A percentile compares a stretch with the other conserved stretches of the same genome.
Conservation (phyloP, 2,888 invertebrate species). For the Hermaeophaga mercurialis region DNA sequence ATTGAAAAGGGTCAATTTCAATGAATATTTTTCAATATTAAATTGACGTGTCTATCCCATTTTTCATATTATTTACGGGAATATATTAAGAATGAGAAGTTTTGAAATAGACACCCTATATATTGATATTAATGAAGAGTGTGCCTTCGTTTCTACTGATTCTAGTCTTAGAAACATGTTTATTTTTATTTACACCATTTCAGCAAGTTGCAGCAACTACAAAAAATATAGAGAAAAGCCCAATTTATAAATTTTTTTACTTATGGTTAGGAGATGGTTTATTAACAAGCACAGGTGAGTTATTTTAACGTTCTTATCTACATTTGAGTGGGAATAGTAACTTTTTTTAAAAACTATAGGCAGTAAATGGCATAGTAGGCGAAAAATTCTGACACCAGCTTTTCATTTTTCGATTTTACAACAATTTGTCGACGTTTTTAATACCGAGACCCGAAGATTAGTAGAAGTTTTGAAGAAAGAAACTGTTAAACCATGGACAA, state of each 20-base stretch:
- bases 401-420: constrained; percentile 45
- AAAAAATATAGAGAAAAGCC: constrained; percentile 31
- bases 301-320: no score
- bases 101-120: no score
- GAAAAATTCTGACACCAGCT: constrained; percentile 45
- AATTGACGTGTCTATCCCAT: no score
- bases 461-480: constrained; percentile 42
- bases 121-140: no score
- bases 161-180: no score
- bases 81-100: no score
- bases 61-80: no score
- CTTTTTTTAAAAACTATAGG: no score
- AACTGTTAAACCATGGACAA: constrained; percentile 44
- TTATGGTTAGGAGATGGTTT: constrained; percentile 35
- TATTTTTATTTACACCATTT: constrained; percentile 20
- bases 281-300: constrained; percentile 34
- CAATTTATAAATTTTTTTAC: constrained; percentile 21
- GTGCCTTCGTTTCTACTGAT: no score
- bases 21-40: no score
- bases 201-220: constrained; percentile 27
- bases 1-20: no score
- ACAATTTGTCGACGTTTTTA: constrained; percentile 41
- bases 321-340: no score
- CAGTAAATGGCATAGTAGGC: constrained; percentile 40
- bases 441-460: constrained; percentile 38